Percentiles rank a stretch among this genome's conserved stretches.
phyloP scores from a whole-genome alignment of 2,888 invertebrate genomes.

The Onchidella celtica region DNA sequence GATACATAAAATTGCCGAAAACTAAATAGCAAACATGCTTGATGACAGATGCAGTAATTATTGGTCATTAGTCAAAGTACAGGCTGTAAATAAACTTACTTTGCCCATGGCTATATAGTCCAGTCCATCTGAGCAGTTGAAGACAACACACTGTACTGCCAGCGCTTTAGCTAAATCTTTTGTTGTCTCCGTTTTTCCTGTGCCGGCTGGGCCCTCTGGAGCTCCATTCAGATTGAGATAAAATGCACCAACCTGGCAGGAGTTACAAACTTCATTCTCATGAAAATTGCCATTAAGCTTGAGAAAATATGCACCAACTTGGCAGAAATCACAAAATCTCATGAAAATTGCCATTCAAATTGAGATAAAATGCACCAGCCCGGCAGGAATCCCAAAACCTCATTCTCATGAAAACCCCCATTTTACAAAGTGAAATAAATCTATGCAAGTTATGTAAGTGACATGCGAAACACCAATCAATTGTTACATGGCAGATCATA shows the following conservation, averaged over 20 bases:
- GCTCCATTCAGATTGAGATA: conserved; percentile 90
- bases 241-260: conserved; percentile 89
- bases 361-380: too few relatives aligned
- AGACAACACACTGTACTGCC: conserved; percentile 96
- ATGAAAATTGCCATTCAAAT: too few relatives aligned
- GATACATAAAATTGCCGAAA: too few relatives aligned
- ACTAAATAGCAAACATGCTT: too few relatives aligned
- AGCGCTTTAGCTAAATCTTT: conserved; percentile 95
- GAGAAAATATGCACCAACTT: too few relatives aligned
- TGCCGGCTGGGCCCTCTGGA: conserved; percentile 81
- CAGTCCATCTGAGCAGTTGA: conserved; percentile 96
- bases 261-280: neutral
- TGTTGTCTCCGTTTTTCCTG: conserved; percentile 83
- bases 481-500: too few relatives aligned
- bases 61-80: too few relatives aligned
- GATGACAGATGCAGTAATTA: neutral
- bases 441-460: too few relatives aligned
- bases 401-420: too few relatives aligned
- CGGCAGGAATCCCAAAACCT: too few relatives aligned
- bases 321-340: neutral
- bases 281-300: neutral
- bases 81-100: conserved; percentile 62
- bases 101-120: conserved; percentile 96
- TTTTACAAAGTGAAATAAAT: too few relatives aligned
- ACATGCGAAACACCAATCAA: too few relatives aligned